Conservation (phyloP, 92 coral and sea anemone species). For the Isaurus tuberculatus region DNA sequence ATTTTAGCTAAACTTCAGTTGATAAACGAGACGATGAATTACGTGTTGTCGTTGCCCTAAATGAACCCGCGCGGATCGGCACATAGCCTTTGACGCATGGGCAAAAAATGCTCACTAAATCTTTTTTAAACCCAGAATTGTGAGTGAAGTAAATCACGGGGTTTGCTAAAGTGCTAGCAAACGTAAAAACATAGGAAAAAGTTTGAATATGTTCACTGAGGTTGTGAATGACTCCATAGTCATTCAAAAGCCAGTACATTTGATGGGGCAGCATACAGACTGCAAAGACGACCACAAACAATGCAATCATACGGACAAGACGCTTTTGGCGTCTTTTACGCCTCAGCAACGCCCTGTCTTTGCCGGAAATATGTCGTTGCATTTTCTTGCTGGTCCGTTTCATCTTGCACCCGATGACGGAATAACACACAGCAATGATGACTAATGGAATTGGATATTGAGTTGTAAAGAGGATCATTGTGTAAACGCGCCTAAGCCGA, state of each 20-base stretch:
- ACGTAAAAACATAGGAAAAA: constrained; percentile 78
- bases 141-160: constrained; percentile 73
- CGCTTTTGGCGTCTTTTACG: constrained; percentile 61
- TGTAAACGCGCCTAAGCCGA: constrained; percentile 47
- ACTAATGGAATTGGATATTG: constrained; percentile 74
- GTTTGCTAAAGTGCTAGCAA: constrained; percentile 76
- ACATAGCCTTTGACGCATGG: neutral
- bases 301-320: constrained; percentile 74
- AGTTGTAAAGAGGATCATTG: constrained; percentile 63
- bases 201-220: constrained; percentile 51
- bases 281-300: constrained; percentile 79
- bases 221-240: constrained; percentile 52
- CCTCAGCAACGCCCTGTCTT: constrained; percentile 55
- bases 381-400: constrained; percentile 59
- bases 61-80: neutral
- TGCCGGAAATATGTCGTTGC: constrained; percentile 59
- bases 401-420: constrained; percentile 61
- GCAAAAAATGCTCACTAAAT: constrained; percentile 19
- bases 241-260: constrained; percentile 73
- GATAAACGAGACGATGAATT: constrained; percentile 1
- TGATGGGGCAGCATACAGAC: constrained; percentile 89
- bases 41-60: neutral
- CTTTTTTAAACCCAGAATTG: constrained; percentile 43
- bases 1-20: constrained; percentile 7
- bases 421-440: constrained; percentile 70